These are phyloP conservation scores for Tyrannus savana DNA, from an alignment of 2,113 vertebrate genomes.

Conservation along the genomic window DNA sequence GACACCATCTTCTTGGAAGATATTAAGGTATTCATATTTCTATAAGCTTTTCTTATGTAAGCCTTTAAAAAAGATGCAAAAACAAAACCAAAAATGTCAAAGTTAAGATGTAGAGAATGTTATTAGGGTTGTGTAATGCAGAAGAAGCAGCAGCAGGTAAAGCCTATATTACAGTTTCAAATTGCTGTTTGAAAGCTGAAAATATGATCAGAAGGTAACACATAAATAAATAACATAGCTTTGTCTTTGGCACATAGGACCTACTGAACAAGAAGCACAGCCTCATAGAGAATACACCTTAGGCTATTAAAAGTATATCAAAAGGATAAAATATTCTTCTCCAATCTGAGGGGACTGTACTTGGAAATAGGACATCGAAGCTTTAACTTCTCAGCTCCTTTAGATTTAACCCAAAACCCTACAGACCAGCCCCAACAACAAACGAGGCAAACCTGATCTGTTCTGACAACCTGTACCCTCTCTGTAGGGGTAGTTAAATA, in stretches of 20 bases:
- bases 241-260: neutral
- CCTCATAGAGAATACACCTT: neutral
- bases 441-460: neutral
- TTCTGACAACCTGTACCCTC: neutral
- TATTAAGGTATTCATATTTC: neutral
- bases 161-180: neutral
- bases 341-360: neutral
- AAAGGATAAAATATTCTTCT: neutral
- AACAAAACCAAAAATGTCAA: neutral
- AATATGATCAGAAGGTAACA: neutral
- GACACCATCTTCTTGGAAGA: neutral
- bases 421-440: neutral
- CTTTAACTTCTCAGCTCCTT: neutral
- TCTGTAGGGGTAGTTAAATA: neutral
- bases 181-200: neutral
- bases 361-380: neutral
- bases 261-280: neutral
- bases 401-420: neutral
- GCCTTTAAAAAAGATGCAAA: neutral
- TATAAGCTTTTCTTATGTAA: neutral
- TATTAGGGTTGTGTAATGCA: neutral
- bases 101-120: neutral
- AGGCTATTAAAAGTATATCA: neutral
- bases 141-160: neutral
- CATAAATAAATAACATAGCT: neutral